Conservation (phyloP, 2,797 vertebrate species). For the Pangasius macronema region DNA sequence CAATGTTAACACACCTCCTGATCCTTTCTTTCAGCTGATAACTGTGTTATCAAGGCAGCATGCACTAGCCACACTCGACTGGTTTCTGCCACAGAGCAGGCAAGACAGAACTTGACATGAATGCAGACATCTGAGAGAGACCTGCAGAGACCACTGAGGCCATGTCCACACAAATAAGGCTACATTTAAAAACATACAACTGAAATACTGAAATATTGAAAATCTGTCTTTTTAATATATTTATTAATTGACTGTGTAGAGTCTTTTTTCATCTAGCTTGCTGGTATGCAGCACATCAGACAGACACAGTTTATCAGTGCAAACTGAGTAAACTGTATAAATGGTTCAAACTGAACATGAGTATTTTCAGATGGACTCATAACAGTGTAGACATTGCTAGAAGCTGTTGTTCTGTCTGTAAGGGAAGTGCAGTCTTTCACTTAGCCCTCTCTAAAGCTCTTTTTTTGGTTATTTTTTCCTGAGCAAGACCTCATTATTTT, state of each 20-base stretch:
- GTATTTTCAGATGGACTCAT: background rate
- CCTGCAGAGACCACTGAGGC: background rate
- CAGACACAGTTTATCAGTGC: too few relatives aligned
- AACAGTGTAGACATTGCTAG: background rate
- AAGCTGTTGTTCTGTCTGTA: background rate
- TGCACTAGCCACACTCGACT: conserved; percentile 15
- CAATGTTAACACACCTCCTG: conserved; percentile 42
- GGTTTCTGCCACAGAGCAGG: background rate
- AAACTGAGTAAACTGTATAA: background rate
- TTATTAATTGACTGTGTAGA: background rate
- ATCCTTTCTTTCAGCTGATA: conserved; percentile 34
- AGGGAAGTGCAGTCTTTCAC: background rate
- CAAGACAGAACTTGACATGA: conserved; percentile 22
- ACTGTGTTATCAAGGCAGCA: conserved; percentile 35
- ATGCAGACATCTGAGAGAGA: conserved; percentile 11
- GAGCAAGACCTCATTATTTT: background rate
- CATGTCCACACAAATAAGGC: background rate
- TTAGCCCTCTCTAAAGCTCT: background rate
- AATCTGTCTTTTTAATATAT: background rate
- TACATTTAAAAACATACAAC: background rate
- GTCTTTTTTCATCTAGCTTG: background rate
- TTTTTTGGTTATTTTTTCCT: background rate
- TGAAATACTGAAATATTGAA: background rate
- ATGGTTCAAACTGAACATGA: background rate
- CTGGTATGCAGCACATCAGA: background rate